phyloP scores from a whole-genome alignment of 2,113 vertebrate genomes.

The Eulacestoma nigropectus region DNA sequence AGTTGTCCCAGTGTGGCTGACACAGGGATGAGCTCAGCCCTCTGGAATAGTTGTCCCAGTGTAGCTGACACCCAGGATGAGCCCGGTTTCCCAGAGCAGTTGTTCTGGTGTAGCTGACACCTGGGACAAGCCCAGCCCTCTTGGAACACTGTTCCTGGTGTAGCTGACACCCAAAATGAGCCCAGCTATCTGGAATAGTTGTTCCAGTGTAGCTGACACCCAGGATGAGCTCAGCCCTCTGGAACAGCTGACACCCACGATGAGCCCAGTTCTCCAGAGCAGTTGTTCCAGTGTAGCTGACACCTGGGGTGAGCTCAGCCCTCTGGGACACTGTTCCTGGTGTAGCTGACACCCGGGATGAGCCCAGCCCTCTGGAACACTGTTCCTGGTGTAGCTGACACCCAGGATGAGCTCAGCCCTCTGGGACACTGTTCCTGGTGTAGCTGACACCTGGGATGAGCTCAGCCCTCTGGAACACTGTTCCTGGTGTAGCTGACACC shows the following conservation, averaged over 20 bases:
- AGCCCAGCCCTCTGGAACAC: neutral
- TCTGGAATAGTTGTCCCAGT: neutral
- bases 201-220: neutral
- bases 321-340: neutral
- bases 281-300: neutral
- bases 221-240: neutral
- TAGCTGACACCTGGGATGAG: neutral
- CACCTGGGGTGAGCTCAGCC: neutral
- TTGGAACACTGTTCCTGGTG: neutral
- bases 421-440: neutral
- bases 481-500: neutral
- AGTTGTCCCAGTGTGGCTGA: accelerated
- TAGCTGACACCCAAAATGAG: neutral
- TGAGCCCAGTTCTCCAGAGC: neutral
- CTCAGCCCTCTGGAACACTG: neutral
- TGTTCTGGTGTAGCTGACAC: neutral
- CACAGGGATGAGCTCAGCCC: accelerated
- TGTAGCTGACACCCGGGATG: neutral
- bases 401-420: neutral
- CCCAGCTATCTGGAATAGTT: neutral
- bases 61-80: neutral
- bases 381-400: neutral
- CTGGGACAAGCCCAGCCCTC: accelerated
- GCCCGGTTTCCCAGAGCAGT: neutral
- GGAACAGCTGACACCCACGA: neutral